phyloP scores from a whole-genome alignment of 2,113 vertebrate genomes.

The Gymnobelideus leadbeateri region DNA sequence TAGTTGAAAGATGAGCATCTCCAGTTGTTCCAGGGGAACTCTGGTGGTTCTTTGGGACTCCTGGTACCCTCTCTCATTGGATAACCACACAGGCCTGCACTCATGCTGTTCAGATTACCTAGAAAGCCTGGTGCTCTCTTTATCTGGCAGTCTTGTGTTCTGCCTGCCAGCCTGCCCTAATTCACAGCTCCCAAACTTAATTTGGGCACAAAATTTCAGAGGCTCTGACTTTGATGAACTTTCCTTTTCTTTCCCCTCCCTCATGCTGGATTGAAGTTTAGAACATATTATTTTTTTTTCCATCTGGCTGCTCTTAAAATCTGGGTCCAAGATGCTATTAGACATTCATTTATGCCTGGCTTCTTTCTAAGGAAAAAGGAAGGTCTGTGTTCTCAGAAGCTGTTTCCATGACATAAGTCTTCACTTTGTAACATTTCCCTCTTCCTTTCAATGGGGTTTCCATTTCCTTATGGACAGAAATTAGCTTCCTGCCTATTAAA shows the following conservation, averaged over 20 bases:
- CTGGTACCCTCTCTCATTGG: background rate
- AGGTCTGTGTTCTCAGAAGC: background rate
- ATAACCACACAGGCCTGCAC: background rate
- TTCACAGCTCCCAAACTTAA: background rate
- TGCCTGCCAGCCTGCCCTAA: background rate
- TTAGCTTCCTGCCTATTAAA: background rate
- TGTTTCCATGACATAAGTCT: background rate
- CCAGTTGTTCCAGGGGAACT: background rate
- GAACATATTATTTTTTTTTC: conserved; percentile 14
- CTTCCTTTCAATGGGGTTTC: background rate
- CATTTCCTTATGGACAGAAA: background rate
- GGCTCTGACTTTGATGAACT: background rate
- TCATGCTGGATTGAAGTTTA: background rate
- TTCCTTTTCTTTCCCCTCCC: conserved; percentile 5
- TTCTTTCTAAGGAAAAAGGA: conserved; percentile 10
- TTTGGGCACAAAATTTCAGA: background rate
- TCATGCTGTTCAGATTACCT: background rate
- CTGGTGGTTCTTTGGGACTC: background rate
- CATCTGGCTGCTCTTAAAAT: background rate
- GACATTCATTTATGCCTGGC: background rate
- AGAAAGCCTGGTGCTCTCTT: background rate
- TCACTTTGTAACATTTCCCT: background rate
- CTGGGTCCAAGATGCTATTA: background rate
- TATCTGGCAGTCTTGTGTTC: background rate
- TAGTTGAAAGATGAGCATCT: background rate